phyloP scores from a whole-genome alignment of 1,140 invertebrate genomes.

The Campoletis sonorensis region DNA sequence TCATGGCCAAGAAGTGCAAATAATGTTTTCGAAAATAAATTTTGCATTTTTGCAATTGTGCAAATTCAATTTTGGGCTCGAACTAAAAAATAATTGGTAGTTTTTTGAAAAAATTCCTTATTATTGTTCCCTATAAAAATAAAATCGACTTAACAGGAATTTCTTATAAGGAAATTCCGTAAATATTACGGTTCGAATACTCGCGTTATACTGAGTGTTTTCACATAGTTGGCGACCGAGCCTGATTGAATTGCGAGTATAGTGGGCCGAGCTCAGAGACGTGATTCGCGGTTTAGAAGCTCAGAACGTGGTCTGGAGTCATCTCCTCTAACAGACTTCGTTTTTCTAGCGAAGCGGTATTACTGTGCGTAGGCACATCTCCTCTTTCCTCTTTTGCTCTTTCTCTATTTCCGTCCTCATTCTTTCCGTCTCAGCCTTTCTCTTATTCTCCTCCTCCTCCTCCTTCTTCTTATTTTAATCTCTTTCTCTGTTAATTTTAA shows the following conservation, averaged over 20 bases:
- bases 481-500: neutral
- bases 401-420: neutral
- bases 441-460: neutral
- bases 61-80: no score
- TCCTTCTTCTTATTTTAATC: neutral
- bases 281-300: constrained; percentile 13
- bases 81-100: no score
- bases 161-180: no score
- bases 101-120: no score
- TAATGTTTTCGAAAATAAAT: no score
- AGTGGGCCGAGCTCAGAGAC: neutral
- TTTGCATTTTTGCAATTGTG: no score
- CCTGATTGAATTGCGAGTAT: constrained; percentile 23
- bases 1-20: no score
- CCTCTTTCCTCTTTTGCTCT: neutral
- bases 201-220: constrained; percentile 9
- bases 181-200: neutral
- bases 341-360: neutral
- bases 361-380: neutral
- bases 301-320: neutral
- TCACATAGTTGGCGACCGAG: constrained; percentile 2
- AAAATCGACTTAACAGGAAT: no score
- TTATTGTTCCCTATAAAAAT: no score
- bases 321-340: neutral
- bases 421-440: neutral